Evolutionary conservation across 2,888 invertebrate species (phyloP), one percentile per base, ranked within the genome.

Genomic region (Callyntrura guangdongensis): DNA sequence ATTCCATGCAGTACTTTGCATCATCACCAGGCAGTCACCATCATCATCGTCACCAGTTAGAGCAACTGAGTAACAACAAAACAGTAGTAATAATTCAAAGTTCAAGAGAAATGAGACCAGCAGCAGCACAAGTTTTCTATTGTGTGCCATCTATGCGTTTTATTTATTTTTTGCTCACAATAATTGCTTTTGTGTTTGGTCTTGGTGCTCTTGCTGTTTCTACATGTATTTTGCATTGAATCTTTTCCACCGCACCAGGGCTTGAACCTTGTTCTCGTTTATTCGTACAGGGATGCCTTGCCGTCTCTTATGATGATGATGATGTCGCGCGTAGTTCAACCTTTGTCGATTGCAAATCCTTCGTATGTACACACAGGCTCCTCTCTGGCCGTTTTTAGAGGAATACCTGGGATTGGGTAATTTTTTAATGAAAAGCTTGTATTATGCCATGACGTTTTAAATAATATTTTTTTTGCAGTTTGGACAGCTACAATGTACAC

Each of bases 381-480:
- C 36, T n/a, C 12, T 56, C 22, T 64, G 72, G 27, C 12, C 8
- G n/a, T 20, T 83, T 83, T 83, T 83, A 64, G 8, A 17, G 22
- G 83, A 36, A 84, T 84, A 84, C 83, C 83, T 84, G 83, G 49
- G 47, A 84, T 59, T 36, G 17, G 17, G 59, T 25, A 45, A 20
- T 84, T 72, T 85, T 85, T 85, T 53, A 53, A 2, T 61, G 17
- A 61, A 82, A 59, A 25, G 45, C 36, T 82, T 36, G 0, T 36
- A 61, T 61, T 11, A 20, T 53, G 49, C 20, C 22, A 77, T 77
- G 77, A 77, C 77, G 22, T 77, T 77, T 77, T 59, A 64, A 84
- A 67, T 82, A 61, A 61, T 61, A 82, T 85, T 85, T 85, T n/a
- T n/a, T 88, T 88, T 79, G 64, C 86, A 87, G 86, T 67, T 87